Conservation (phyloP, 2,888 invertebrate genomes). For the Hyposoter dolosus region DNA sequence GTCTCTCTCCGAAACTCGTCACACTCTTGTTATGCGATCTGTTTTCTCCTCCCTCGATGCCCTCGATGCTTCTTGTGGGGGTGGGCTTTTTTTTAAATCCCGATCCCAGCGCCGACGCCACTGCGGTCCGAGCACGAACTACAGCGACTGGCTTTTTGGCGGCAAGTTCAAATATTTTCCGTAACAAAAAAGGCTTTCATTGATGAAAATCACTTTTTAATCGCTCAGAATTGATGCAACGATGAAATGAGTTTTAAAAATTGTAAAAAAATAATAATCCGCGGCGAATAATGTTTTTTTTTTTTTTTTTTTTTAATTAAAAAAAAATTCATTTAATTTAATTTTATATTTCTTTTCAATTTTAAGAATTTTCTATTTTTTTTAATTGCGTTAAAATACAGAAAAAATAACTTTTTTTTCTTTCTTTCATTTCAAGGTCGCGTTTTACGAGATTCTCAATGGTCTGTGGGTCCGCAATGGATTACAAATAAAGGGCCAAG, state of each 20-base stretch:
- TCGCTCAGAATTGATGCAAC: too few relatives aligned
- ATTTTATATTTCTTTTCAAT: too few relatives aligned
- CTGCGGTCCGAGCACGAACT: background rate
- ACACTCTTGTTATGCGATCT: background rate
- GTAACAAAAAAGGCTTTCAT: background rate
- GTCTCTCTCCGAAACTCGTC: background rate
- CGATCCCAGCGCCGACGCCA: slow-evolving; percentile 14
- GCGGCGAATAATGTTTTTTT: background rate
- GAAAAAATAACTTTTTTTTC: slow-evolving; percentile 29
- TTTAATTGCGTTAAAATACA: too few relatives aligned
- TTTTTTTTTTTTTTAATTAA: too few relatives aligned
- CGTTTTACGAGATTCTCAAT: slow-evolving; percentile 97
- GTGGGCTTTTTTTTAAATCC: slow-evolving; percentile 4
- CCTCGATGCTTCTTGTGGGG: background rate
- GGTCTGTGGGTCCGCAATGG: slow-evolving; percentile 99
- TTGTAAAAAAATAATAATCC: background rate
- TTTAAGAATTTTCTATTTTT: too few relatives aligned
- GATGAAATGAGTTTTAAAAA: background rate
- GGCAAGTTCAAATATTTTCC: slow-evolving; percentile 17
- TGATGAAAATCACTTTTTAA: background rate
- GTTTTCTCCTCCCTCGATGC: background rate
- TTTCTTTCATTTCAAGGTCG: slow-evolving; percentile 89
- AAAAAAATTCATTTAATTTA: too few relatives aligned
- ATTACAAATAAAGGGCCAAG: slow-evolving; percentile 98
- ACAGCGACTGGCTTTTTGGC: background rate